Evolutionary conservation across 2,797 vertebrate genomes (phyloP).

Genomic region (Karalla daura): DNA sequence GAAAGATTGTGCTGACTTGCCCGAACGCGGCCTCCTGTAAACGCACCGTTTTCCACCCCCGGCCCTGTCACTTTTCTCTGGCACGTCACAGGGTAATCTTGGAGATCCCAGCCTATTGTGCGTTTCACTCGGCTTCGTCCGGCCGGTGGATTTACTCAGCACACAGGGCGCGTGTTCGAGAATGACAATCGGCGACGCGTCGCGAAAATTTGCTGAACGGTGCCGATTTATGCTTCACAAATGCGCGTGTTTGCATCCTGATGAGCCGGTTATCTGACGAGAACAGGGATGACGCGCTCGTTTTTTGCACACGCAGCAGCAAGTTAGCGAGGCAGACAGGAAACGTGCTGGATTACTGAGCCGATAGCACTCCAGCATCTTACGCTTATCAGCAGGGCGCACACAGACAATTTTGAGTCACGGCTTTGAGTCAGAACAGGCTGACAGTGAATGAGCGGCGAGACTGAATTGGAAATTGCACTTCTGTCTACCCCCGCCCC

Average conservation of each 20-base stretch:
- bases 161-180: neutral
- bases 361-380: neutral
- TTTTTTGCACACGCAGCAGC: neutral
- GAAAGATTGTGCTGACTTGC: constrained; percentile 2
- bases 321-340: neutral
- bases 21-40: neutral
- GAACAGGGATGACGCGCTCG: neutral
- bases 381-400: constrained; percentile 4
- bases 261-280: neutral
- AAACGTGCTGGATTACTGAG: neutral
- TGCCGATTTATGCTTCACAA: neutral
- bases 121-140: neutral
- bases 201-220: neutral
- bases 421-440: constrained; percentile 5
- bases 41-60: neutral
- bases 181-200: neutral
- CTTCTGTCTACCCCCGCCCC: too few species aligned
- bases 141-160: neutral
- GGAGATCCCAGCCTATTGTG: too few species aligned
- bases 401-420: too few species aligned
- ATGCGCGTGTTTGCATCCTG: neutral
- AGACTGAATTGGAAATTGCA: too few species aligned
- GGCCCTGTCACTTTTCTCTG: neutral
- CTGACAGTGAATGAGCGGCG: constrained; percentile 4
- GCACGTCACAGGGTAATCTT: neutral